Conservation (phyloP, 2,113 vertebrate species). For the Thamnaconus septentrionalis region DNA sequence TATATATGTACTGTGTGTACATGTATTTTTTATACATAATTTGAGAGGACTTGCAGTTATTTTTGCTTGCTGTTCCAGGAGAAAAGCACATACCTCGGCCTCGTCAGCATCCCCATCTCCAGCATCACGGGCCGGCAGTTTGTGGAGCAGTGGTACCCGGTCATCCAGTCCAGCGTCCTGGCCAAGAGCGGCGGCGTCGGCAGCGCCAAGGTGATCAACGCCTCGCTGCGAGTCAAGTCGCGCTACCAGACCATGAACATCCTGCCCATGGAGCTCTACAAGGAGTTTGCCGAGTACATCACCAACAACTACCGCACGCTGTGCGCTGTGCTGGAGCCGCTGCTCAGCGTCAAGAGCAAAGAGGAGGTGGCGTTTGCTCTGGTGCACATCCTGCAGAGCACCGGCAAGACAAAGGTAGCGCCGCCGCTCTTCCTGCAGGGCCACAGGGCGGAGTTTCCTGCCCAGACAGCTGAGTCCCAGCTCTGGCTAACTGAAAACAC, state of each 20-base stretch:
- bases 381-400: constrained; percentile 96
- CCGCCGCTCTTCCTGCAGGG: not conserved
- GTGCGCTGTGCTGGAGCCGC: constrained; percentile 90
- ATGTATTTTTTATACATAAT: too few relatives aligned
- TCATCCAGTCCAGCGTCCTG: constrained; percentile 86
- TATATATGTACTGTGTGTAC: too few relatives aligned
- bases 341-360: constrained; percentile 95
- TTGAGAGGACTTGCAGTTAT: not conserved
- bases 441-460: too few relatives aligned
- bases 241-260: constrained; percentile 98
- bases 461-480: too few relatives aligned
- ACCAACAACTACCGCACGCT: constrained; percentile 96
- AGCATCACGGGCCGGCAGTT: constrained; percentile 93
- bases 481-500: too few relatives aligned
- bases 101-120: constrained; percentile 95
- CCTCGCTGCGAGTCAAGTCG: constrained; percentile 89
- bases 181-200: constrained; percentile 82
- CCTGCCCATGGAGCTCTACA: constrained; percentile 98
- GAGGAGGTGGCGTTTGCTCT: constrained; percentile 95
- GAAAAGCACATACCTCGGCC: constrained; percentile 94
- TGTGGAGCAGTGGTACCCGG: constrained; percentile 96
- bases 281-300: constrained; percentile 96
- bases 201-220: constrained; percentile 88
- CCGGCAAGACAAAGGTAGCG: constrained; percentile 92
- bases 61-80: constrained; percentile 66